Base-by-base conservation (phyloP, 37 sponge, comb jelly and placozoan species). In the Ianthella basta region DNA sequence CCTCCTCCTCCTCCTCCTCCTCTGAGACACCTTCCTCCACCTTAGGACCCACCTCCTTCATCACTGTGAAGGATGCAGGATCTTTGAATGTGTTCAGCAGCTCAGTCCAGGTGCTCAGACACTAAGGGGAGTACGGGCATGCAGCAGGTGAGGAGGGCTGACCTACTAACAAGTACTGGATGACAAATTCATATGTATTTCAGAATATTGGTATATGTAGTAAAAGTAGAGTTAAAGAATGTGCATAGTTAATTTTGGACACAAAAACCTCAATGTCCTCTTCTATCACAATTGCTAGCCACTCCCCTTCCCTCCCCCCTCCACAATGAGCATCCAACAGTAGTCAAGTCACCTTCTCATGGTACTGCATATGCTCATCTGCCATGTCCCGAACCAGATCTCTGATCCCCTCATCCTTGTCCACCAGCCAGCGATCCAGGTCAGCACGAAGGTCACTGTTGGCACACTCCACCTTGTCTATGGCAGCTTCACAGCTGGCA, bases 381-480 rank as follows among this genome's bases (percentile, higher is more conserved):
- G 92, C 69, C 50, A 78, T 41, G 18, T 86, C 66, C 30, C 32
- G 64, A 81, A 94, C 78, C 19, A 94, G 54, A 19, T 39, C 40
- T 12, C 60, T 60, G 60, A 91, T 16, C 20, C 89, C 89, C 38
- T 37, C 67, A 56, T 88, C 57, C 64, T 91, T 94, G 40, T 86
- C 70, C 18, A 83, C 89, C 41, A 63, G 39, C 95, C 95, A 94
- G 40, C 88, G 90, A 50, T 94, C 95, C 10, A 91, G 57, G 77
- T 94, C 95, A 60, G 91, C 92, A 35, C 88, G 77, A 36, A 94
- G 63, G 74, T 83, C 74, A 79, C 83, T 87, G 27, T 91, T 94
- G 74, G 92, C 88, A 27, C 54, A 34, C 55, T 91, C 84, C 67
- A 94, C 87, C 20, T 84, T 57, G 54, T 94, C 91, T 33, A 83